Base-by-base conservation (phyloP, 2,113 vertebrate genomes). In the Myxocyprinus asiaticus region DNA sequence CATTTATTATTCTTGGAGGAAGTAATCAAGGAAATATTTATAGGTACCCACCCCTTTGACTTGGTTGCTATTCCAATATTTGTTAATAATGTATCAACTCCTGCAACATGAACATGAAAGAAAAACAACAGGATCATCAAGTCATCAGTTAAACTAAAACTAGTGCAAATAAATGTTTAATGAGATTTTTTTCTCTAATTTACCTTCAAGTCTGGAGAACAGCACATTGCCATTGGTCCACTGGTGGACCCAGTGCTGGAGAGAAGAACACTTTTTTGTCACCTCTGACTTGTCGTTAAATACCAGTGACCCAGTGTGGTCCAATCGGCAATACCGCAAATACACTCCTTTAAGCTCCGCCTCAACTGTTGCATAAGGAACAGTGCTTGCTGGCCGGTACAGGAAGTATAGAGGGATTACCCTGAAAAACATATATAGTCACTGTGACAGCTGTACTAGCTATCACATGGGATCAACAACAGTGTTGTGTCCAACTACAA, bases 191-290 rank as follows among this genome's bases (percentile, higher is more conserved):
- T 42, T 14, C 5, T 62, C 6, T 6, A 42, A 12, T 43, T 68
- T 90, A 98, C 97, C 97, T 90, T 97, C 95, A 74, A 98, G 79
- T 47, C 94, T 93, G 0, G 95, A 96, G 85, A 98, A 93, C 0
- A 99, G 90, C 82, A 99, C 92, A 88, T 97, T 97, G 85, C 97
- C 94, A 0, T 96, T 97, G 0, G 97, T 98, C 96, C 96, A 98
- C 87, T 96, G 95, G 76, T 96, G 94, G 59, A 99, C 92, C 97
- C 97, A 99, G 0, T 99, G 97, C 90, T 98, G 97, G 88, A 99
- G 97, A 74, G 95, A 83, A 77, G 88, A 93, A 86, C 97, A 97
- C 79, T 98, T 99, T 84, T 95, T 95, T 81, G 93, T 85, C 0
- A 94, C 82, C 86, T 97, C 96, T 0, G 94, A 94, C 56, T 58